A percentile compares a stretch with the other conserved stretches of the same genome.
These are phyloP conservation scores for Odontophorus gujanensis DNA, from an alignment of 2,113 vertebrate species.

Conservation along the genomic window DNA sequence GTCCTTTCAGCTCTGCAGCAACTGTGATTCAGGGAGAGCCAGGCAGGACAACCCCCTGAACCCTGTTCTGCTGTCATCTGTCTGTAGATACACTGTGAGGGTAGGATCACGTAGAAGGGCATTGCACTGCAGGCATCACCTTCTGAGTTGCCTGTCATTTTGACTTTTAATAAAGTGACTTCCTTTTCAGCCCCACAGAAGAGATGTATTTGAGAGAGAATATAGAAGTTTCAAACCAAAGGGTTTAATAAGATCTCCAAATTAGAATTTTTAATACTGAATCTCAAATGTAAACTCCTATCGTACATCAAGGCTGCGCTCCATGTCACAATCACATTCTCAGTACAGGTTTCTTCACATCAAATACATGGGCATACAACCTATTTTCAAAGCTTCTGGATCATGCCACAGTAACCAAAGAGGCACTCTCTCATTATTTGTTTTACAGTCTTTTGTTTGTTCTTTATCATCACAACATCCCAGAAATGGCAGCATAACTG, in stretches of 20 bases:
- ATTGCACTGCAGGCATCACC: neutral
- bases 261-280: neutral
- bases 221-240: neutral
- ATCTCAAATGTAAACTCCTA: neutral
- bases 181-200: neutral
- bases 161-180: neutral
- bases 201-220: neutral
- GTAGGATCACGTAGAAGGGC: fast-evolving
- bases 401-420: neutral
- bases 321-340: neutral
- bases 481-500: neutral
- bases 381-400: neutral
- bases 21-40: neutral
- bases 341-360: neutral
- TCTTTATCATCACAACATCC: neutral
- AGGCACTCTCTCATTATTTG: neutral
- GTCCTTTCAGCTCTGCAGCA: neutral
- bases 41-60: fast-evolving
- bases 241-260: neutral
- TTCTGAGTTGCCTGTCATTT: neutral
- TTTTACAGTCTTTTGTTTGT: neutral
- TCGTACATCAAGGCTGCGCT: neutral
- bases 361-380: neutral
- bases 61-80: fast-evolving
- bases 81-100: fast-evolving